phyloP scores from a whole-genome alignment of 2,888 invertebrate genomes.

The Chymomyza fuscimana region DNA sequence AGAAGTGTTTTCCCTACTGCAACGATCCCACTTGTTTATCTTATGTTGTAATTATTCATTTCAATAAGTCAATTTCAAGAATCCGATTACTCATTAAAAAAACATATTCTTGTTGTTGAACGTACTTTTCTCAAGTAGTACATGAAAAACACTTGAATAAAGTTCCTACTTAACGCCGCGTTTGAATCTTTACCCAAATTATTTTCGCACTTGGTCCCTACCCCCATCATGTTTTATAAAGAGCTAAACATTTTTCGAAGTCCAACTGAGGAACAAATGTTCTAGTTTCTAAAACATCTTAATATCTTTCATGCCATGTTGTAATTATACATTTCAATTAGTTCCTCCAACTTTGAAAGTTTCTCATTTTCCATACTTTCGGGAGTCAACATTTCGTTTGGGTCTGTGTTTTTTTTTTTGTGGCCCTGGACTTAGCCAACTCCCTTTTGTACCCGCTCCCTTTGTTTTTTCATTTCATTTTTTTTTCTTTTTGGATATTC shows the following conservation, averaged over 20 bases:
- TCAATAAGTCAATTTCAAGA: not conserved
- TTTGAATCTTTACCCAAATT: not conserved
- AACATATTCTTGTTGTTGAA: not conserved
- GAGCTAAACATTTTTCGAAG: not conserved
- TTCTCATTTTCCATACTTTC: not conserved
- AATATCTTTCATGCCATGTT: not conserved
- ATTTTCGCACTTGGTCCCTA: not conserved
- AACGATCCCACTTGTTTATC: not conserved
- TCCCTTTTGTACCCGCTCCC: not conserved
- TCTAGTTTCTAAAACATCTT: not conserved
- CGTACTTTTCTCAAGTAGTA: not conserved
- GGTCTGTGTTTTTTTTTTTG: not conserved
- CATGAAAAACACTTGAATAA: not conserved
- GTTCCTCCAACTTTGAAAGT: not conserved
- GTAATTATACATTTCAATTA: slow-evolving; percentile 1
- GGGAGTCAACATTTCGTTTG: not conserved
- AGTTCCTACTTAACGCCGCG: not conserved
- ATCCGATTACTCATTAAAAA: not conserved
- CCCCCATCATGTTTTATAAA: not conserved
- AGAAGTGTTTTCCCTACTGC: not conserved
- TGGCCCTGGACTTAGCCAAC: not conserved
- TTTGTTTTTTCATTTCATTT: not conserved
- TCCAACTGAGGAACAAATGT: not conserved
- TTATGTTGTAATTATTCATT: not conserved
- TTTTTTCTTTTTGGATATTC: not conserved